These are phyloP conservation scores for Penaeus vannamei DNA, from an alignment of 1,140 invertebrate species.

Conservation along the genomic window DNA sequence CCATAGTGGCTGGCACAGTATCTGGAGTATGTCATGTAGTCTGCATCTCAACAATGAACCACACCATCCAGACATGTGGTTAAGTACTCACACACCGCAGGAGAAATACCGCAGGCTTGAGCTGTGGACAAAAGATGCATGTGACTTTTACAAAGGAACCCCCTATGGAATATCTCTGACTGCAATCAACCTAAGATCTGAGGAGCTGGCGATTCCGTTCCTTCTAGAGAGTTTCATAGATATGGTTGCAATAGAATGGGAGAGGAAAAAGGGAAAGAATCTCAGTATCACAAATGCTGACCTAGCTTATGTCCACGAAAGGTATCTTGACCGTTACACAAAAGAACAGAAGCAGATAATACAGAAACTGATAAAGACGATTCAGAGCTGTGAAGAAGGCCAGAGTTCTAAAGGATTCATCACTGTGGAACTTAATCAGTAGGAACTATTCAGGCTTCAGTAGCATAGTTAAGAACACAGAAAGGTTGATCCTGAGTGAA, in stretches of 20 bases:
- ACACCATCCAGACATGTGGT: constrained; percentile 43
- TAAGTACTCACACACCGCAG: not conserved
- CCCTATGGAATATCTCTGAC: not conserved
- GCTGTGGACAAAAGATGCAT: not conserved
- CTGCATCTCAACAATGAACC: constrained; percentile 42
- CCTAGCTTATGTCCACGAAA: constrained; percentile 22
- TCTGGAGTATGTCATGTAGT: constrained; percentile 24
- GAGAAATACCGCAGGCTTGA: constrained; percentile 20
- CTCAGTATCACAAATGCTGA: not conserved
- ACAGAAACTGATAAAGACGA: not conserved
- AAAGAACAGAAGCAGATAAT: not conserved
- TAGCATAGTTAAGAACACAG: too few species aligned
- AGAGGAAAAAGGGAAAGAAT: constrained; percentile 37
- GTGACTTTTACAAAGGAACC: not conserved
- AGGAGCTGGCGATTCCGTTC: constrained; percentile 19
- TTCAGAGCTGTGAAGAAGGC: too few species aligned
- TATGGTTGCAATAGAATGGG: constrained; percentile 49
- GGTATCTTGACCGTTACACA: constrained; percentile 16
- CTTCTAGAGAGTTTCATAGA: constrained; percentile 36
- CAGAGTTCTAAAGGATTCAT: too few species aligned
- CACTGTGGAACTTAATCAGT: too few species aligned
- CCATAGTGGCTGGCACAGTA: constrained; percentile 24
- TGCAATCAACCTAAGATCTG: not conserved
- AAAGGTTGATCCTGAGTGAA: too few species aligned
- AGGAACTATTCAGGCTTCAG: too few species aligned